Base-by-base conservation (phyloP, 2,113 vertebrate genomes). In the Peromyscus leucopus region DNA sequence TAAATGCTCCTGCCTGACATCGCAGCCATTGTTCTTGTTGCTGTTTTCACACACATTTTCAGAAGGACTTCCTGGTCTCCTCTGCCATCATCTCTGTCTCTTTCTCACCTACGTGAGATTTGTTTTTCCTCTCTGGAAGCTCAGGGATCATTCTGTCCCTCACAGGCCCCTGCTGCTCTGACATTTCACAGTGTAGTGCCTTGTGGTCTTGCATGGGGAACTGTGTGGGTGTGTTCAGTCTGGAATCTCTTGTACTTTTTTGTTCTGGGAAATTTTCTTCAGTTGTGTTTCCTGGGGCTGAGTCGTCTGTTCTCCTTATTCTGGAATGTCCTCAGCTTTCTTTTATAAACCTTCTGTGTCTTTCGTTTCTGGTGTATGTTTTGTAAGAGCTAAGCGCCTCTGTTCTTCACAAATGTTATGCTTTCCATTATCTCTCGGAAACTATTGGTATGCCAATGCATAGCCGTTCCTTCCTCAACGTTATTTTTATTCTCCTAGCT, bases 61-160 rank as follows among this genome's bases (percentile, higher is more conserved):
- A 92, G n/a, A 97, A 92, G 51, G 65, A 39, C 36, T 76, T 61
- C 65, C 33, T n/a, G 61, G 39, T 89, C 94, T 19, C 61, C 76
- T 36, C n/a, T 46, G 71, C 36, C 42, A 5, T 19, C 7, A 9
- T 93, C 6, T 61, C 33, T 57, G 57, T 96, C 15, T 94, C 36
- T 76, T 72, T 95, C 16, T 42, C 67, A 33, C 51, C 46, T 71
- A 3, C 36, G 21, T 65, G 16, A 19, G 42, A 46, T 48, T 71
- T 86, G 46, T 9, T 48, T 80, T 75, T 91, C 7, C n/a, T 88
- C 42, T 83, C 2, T 61, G 8, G 79, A 91, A 51, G 21, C 48
- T 72, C 76, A 51, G 39, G 33, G 89, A 48, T 75, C 31, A 59
- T 17, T 84, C 57, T 59, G 22, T 79, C 39, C 7, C 59, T 39